Evolutionary conservation across 2,797 vertebrate genomes (phyloP), one percentile per base, ranked within the genome.

Genomic region (Microcaecilia unicolor): DNA sequence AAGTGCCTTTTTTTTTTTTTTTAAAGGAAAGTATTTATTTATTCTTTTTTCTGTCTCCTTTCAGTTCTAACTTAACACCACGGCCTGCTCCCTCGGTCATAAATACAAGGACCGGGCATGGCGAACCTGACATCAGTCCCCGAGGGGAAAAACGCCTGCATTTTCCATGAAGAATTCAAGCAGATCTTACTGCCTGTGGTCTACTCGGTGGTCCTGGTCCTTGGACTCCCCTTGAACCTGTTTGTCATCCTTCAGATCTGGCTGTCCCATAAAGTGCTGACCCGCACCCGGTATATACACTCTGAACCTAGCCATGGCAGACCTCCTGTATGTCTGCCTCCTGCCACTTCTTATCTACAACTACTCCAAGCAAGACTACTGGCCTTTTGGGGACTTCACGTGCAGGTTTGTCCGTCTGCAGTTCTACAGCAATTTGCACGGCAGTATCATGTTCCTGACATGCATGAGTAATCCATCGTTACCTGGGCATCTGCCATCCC

Each of bases 391-490:
- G 1, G 91, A 97, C 51, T 62, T 89, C 28, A 49, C 84, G 16
- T 98, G 95, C 68, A 89, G 90, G 18, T 55, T 93, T 1, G 67
- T 97, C 19, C 84, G 93, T 23, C 95, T 97, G 74, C 91, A 97
- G 70, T 98, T 98, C 76, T 98, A 98, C 51, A 89, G 88, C 67
- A 98, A 98, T 62, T 71, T 97, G 1, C 93, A 97, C 0, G 54
- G 93, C 45, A 97, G 93, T 73, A 98, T 98, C 62, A 53, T 97
- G 50, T 97, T 98, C 80, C 93, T 98, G 61, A 93, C 92, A 42
- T 97, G 93, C 71, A 93, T 98, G 78, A 98, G 93, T 7, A n/a
- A n/a, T 92, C 49, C 93, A 97, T 61, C 84, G 95, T 27, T 98
- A 96, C 36, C 44, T 97, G 58, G 95, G 92, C 25, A 97, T 98